phyloP scores from a whole-genome alignment of 2,888 invertebrate species.

The Rhamnusium bicolor region DNA sequence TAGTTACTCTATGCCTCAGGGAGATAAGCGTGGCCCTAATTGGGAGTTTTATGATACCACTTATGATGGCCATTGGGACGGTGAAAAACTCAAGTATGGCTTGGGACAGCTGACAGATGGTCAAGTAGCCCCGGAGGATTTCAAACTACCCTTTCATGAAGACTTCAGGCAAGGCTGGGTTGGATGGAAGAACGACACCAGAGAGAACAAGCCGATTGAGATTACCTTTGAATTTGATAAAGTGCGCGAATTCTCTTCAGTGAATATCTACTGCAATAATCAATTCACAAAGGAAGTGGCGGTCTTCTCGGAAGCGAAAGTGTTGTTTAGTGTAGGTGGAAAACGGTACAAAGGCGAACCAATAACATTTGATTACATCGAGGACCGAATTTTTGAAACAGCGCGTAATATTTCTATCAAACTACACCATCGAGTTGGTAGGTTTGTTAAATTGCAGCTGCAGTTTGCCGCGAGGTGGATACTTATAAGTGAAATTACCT shows the following conservation, averaged over 20 bases:
- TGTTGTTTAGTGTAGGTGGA: constrained; percentile 88
- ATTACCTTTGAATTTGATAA: constrained; percentile 88
- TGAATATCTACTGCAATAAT: constrained; percentile 89
- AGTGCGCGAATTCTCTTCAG: constrained; percentile 88
- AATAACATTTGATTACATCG: constrained; percentile 80
- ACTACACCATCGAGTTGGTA: constrained; percentile 86
- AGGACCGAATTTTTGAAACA: constrained; percentile 85
- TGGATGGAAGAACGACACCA: constrained; percentile 89
- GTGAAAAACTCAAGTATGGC: constrained; percentile 82
- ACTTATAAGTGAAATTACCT: constrained; percentile 91
- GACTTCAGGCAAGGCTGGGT: constrained; percentile 86
- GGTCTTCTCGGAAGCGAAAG: constrained; percentile 86
- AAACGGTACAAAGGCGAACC: constrained; percentile 84
- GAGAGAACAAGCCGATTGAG: constrained; percentile 77
- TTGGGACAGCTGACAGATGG: constrained; percentile 91
- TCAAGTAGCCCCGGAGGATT: constrained; percentile 83
- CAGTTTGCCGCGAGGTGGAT: constrained; percentile 90
- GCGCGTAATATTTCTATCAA: constrained; percentile 88
- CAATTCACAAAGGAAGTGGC: constrained; percentile 88
- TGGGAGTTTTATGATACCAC: constrained; percentile 88
- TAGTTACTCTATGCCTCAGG: constrained; percentile 91
- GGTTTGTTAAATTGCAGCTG: constrained; percentile 84
- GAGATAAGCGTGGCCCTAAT: constrained; percentile 84
- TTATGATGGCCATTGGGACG: constrained; percentile 90
- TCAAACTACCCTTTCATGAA: constrained; percentile 78